Evolutionary conservation across 2,888 invertebrate genomes (phyloP), one percentile per base, ranked within the genome.

Genomic region (Eumerus sabulonum): DNA sequence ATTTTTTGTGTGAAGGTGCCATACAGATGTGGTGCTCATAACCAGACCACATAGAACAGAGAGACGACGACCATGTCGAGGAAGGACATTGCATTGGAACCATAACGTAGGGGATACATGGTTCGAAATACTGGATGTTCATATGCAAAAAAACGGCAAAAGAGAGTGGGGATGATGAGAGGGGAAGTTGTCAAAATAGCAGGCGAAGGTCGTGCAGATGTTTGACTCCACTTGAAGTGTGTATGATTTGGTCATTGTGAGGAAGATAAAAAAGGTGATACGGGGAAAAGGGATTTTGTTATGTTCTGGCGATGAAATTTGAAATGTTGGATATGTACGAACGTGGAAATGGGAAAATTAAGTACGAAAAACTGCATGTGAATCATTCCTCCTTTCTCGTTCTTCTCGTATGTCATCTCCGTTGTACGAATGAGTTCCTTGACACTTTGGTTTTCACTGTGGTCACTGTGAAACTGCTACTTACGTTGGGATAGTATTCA

Each of bases 221-320:
- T 79, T 79, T 79, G 79, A 79, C 79, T 79, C 79, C 74, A 79
- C 79, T 79, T 73, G 79, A 79, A 70, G 74, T 74, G 68, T 79
- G 79, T 63, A 79, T 79, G 79, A 74, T 74, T 73, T 79, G 73
- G 66, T 48, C 64, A 56, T 68, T 54, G 50, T 56, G 57, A 56
- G 51, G 44, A 18, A 44, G 27, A 27, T 7, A 27, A 27, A n/a
- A 27, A 27, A 27, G 27, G 27, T 27, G 70, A 62, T 60, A 27
- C 27, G 7, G 27, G 7, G 27, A 27, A 4, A 27, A 27, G 7
- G 7, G 27, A 27, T 27, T 4, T 4, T 27, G 27, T 27, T 27
- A 7, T 27, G 27, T 27, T 27, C 27, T 27, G 27, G 2, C 3
- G 27, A 27, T 4, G 7, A 27, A 27, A 27, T 2, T 27, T 2